Percentiles rank a stretch among this genome's conserved stretches.
These are phyloP conservation scores for Tuta absoluta DNA, from an alignment of 2,888 invertebrate genomes.

Conservation along the genomic window DNA sequence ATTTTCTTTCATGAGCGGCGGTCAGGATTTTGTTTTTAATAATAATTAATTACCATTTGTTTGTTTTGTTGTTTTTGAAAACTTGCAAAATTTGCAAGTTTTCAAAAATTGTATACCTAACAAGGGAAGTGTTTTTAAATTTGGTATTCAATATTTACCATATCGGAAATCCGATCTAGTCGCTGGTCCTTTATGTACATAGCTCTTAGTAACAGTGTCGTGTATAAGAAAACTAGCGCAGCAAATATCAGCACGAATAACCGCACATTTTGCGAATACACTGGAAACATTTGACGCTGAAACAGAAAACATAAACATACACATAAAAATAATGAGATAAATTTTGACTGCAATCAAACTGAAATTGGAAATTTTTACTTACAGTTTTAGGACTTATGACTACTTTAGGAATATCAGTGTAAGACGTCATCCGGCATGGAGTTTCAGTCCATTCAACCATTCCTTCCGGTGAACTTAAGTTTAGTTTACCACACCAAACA, in stretches of 20 bases:
- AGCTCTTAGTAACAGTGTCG: neutral
- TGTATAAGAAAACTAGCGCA: neutral
- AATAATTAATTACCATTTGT: no score
- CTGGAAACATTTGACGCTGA: neutral
- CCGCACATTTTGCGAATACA: neutral
- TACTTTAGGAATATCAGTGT: neutral
- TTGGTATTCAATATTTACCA: neutral
- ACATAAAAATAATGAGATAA: no score
- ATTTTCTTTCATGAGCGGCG: no score
- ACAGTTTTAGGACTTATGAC: neutral
- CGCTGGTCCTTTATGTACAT: neutral
- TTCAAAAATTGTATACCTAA: no score
- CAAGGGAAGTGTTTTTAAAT: no score
- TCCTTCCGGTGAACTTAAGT: neutral
- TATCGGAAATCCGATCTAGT: neutral
- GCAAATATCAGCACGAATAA: neutral
- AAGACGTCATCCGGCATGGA: neutral
- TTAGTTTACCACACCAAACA: neutral
- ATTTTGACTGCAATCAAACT: neutral
- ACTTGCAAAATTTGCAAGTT: no score
- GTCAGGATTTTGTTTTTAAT: no score
- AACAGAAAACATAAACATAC: neutral
- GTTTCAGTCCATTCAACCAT: neutral
- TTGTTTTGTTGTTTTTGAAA: no score
- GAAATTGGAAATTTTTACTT: neutral